phyloP scores from a whole-genome alignment of 2,113 vertebrate species.

The Abramis brama region DNA sequence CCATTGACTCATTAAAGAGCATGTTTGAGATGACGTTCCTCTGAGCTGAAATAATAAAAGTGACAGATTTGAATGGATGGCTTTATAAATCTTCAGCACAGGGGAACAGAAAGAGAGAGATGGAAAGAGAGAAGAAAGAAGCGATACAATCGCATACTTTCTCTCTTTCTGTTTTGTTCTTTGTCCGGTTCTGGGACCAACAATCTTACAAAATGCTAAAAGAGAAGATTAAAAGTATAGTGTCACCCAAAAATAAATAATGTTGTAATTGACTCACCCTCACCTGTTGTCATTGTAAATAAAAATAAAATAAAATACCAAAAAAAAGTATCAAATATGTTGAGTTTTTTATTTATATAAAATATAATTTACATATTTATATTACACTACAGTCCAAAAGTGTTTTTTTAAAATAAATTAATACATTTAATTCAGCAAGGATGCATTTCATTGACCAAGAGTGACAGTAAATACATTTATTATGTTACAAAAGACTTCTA shows the following conservation, averaged over 20 bases:
- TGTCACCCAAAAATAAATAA: background rate
- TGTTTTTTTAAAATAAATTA: too few relatives aligned
- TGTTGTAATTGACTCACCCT: background rate
- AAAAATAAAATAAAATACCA: background rate
- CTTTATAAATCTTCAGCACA: conserved; percentile 55
- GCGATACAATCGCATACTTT: background rate
- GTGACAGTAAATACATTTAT: background rate
- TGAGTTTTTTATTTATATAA: background rate
- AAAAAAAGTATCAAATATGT: background rate
- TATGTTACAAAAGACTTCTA: background rate
- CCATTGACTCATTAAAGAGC: conserved; percentile 77
- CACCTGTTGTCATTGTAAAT: background rate
- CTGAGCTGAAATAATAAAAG: conserved; percentile 59
- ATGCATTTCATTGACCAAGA: background rate
- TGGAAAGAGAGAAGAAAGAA: conserved; percentile 9
- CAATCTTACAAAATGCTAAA: background rate
- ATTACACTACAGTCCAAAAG: too few relatives aligned
- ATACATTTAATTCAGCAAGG: background rate
- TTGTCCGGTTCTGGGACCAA: background rate
- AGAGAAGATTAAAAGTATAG: background rate
- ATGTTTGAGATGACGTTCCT: conserved; percentile 62
- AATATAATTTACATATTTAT: background rate
- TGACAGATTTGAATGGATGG: conserved; percentile 55
- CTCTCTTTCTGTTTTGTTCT: background rate
- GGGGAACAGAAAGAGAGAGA: conserved; percentile 28